Percentiles rank a stretch among this genome's conserved stretches.
These are phyloP conservation scores for Gyrodactylus bullatarudis DNA, from an alignment of 1,140 invertebrate species.

Conservation along the genomic window DNA sequence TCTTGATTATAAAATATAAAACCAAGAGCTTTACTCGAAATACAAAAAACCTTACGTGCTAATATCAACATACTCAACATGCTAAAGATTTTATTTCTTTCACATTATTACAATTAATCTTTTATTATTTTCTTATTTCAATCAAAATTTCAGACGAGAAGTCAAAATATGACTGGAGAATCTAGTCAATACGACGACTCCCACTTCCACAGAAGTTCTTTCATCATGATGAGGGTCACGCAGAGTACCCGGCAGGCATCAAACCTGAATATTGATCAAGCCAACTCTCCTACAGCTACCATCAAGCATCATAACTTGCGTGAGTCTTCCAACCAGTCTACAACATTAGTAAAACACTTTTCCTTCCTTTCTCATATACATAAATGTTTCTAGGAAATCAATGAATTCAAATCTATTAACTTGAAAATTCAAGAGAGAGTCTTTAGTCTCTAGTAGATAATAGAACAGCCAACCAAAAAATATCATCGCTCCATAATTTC, in stretches of 20 bases:
- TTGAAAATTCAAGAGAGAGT: not conserved
- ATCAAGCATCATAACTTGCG: not conserved
- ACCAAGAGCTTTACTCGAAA: too few species aligned
- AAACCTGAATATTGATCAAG: not conserved
- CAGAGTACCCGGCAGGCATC: not conserved
- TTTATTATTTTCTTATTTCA: too few species aligned
- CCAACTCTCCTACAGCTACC: not conserved
- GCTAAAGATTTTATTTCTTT: too few species aligned
- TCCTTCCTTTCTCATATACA: not conserved
- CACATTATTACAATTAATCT: too few species aligned
- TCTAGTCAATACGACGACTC: not conserved
- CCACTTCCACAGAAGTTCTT: not conserved
- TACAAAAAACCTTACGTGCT: not conserved
- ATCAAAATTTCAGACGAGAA: not conserved
- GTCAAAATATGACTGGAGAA: not conserved
- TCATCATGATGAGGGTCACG: not conserved
- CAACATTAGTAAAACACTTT: not conserved
- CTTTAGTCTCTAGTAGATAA: too few species aligned
- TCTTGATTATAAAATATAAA: too few species aligned
- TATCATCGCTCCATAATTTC: too few species aligned
- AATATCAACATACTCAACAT: too few species aligned
- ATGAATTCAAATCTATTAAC: not conserved
- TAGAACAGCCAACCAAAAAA: too few species aligned
- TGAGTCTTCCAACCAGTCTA: not conserved
- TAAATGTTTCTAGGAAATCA: not conserved